These are phyloP conservation scores for Macrosteles quadrilineatus DNA, from an alignment of 1,140 invertebrate genomes.

Conservation along the genomic window DNA sequence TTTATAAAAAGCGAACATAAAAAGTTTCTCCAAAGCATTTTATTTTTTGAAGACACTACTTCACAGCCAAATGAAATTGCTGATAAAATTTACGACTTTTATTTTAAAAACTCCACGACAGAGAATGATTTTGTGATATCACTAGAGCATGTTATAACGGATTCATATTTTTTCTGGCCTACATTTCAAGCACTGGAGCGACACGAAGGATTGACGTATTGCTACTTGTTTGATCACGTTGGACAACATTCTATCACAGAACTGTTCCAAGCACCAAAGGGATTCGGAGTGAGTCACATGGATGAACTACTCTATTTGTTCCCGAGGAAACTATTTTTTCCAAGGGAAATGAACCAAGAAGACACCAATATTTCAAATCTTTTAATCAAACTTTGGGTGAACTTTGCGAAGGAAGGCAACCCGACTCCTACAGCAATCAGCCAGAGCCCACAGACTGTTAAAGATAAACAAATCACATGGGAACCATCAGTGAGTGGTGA, in stretches of 20 bases:
- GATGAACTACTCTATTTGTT: not conserved
- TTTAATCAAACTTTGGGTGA: not conserved
- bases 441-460: not conserved
- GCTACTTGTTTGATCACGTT: not conserved
- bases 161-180: not conserved
- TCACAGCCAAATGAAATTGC: not conserved
- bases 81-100: not conserved
- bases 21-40: no score
- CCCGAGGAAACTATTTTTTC: not conserved
- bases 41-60: no score
- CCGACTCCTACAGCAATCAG: not conserved
- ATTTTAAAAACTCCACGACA: not conserved
- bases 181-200: not conserved
- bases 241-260: not conserved
- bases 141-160: not conserved
- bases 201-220: not conserved
- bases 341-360: not conserved
- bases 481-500: not conserved
- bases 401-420: constrained; percentile 2
- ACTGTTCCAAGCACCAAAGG: not conserved
- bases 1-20: no score
- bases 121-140: not conserved
- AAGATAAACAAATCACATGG: not conserved
- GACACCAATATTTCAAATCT: not conserved
- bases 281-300: not conserved